Evolutionary conservation across 2,113 vertebrate species (phyloP).

Genomic region (Alces alces): DNA sequence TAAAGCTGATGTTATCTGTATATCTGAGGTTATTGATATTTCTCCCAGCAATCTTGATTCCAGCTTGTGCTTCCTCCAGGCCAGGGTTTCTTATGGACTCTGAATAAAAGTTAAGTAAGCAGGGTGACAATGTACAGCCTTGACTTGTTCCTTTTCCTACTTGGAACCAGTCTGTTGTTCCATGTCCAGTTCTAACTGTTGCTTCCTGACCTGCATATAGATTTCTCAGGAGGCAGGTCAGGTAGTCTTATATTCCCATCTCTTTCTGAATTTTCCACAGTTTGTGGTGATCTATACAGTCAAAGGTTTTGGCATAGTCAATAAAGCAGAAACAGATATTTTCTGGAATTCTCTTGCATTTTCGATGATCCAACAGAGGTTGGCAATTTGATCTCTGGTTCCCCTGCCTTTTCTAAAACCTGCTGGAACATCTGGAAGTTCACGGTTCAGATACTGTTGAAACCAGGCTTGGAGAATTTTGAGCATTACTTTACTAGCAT

Average conservation of each 20-base stretch:
- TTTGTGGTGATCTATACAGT: neutral
- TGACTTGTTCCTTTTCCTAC: neutral
- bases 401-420: neutral
- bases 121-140: neutral
- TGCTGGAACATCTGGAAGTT: neutral
- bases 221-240: neutral
- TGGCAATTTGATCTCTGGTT: neutral
- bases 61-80: neutral
- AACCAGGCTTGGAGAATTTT: too few relatives aligned
- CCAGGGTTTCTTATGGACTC: neutral
- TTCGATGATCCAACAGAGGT: neutral
- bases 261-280: neutral
- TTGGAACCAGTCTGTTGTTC: neutral
- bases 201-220: neutral
- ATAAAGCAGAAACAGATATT: neutral
- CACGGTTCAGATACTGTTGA: neutral
- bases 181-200: neutral
- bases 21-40: neutral
- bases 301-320: neutral
- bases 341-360: neutral
- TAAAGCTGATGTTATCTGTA: neutral
- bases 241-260: rapidly evolving
- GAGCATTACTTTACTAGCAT: too few relatives aligned
- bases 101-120: neutral
- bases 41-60: neutral